Evolutionary conservation across 2,888 invertebrate species (phyloP), one percentile per base, ranked within the genome.

Genomic region (Orthosia incerta): DNA sequence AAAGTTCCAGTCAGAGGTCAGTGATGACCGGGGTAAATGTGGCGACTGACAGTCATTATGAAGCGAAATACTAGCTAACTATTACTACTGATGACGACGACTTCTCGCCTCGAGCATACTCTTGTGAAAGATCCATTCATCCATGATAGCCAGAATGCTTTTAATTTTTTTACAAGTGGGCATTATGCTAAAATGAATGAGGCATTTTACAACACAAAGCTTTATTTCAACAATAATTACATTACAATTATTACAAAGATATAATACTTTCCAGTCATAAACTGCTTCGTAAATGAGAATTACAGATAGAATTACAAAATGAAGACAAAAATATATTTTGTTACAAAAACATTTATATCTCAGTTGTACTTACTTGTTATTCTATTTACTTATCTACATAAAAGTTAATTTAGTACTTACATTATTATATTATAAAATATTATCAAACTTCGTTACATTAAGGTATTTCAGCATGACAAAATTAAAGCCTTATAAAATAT

Each of bases 201-300:
- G n/a, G 45, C 68, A 73, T 51, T 71, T 71, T 90, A 91, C 91
- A 93, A 94, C 92, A 91, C 90, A 91, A 91, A 91, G 89, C 89
- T 94, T 94, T 95, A 94, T 93, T 94, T 93, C 92, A 95, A 95
- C 95, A 95, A 95, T 93, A 93, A 91, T 92, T 93, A 93, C 91
- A 91, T 91, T 93, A 93, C 89, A 93, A 85, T 91, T 89, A 91
- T 90, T 94, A 94, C 92, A 93, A 88, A 87, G 82, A 88, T 87
- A 88, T 88, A 88, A 88, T 89, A 89, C 87, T 89, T 89, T 87
- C 80, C 79, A 79, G 81, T 86, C 75, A 77, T 66, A 74, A 79
- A 74, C 72, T 72, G 71, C 60, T 72, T 80, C 63, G 53, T 72
- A 62, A 46, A 66, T 79, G 68, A 83, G 62, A 80, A 72, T 77